A percentile compares a stretch with the other conserved stretches of the same genome.
Evolutionary conservation across 2,888 invertebrate species (phyloP).

Genomic region (Noctuana brunneofusca): DNA sequence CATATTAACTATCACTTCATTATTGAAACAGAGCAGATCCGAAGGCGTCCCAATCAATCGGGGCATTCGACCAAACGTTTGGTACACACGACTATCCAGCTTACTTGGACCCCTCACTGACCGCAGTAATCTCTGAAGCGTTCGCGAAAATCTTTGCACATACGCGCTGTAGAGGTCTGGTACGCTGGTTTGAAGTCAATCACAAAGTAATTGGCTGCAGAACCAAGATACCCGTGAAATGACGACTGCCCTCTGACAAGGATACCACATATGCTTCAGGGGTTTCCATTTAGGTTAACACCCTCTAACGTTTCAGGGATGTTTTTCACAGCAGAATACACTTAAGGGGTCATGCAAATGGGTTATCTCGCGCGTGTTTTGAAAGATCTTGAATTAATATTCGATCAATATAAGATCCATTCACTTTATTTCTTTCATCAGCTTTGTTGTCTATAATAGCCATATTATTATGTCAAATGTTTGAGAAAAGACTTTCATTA

Average conservation of each 20-base stretch:
- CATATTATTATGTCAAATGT: no score
- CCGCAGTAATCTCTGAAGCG: constrained; percentile 36
- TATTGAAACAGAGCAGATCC: constrained; percentile 62
- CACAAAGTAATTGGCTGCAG: constrained; percentile 77
- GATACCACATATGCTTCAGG: constrained; percentile 61
- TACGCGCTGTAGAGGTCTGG: constrained; percentile 44
- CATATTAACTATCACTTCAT: constrained; percentile 61
- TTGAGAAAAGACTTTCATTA: no score
- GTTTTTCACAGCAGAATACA: constrained; percentile 35
- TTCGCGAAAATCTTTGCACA: constrained; percentile 24
- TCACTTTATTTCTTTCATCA: no score
- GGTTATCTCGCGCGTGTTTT: not conserved
- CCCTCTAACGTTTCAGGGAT: constrained; percentile 36
- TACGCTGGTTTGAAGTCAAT: constrained; percentile 62
- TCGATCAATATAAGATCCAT: no score
- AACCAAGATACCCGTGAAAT: constrained; percentile 78
- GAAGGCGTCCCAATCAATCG: constrained; percentile 69
- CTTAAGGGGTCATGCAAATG: constrained; percentile 11
- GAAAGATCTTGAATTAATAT: not conserved
- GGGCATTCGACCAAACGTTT: constrained; percentile 70
- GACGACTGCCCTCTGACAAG: constrained; percentile 75
- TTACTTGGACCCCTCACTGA: constrained; percentile 46
- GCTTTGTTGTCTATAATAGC: no score
- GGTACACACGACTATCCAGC: constrained; percentile 52
- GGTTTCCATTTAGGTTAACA: constrained; percentile 63